Conservation (phyloP, 92 coral and sea anemone species). For the Desmophyllum pertusum region DNA sequence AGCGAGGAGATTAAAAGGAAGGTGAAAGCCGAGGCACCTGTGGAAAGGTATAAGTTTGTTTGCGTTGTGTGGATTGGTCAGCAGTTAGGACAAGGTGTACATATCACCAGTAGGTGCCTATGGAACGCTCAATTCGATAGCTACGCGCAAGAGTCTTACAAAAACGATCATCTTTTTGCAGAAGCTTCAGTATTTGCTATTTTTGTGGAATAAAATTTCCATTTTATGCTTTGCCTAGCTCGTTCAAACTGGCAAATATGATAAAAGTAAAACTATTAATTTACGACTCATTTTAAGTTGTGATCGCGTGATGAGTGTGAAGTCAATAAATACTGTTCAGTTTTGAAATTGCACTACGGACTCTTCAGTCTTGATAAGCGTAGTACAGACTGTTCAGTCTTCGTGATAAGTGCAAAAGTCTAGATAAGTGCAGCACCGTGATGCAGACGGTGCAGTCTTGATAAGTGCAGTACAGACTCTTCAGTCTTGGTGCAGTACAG, state of each 20-base stretch:
- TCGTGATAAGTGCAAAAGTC: too few relatives aligned
- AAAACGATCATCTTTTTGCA: conserved; percentile 78
- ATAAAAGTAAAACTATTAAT: too few relatives aligned
- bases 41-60: conserved; percentile 64
- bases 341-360: too few relatives aligned
- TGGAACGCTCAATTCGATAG: conserved; percentile 72
- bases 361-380: too few relatives aligned
- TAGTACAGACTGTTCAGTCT: too few relatives aligned
- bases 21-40: conserved; percentile 39
- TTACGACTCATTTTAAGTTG: too few relatives aligned
- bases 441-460: too few relatives aligned
- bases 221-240: background rate
- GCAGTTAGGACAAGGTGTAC: conserved; percentile 48
- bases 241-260: background rate
- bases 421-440: too few relatives aligned
- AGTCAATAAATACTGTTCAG: too few relatives aligned
- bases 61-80: conserved; percentile 72
- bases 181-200: conserved; percentile 78
- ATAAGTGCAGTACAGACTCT: too few relatives aligned
- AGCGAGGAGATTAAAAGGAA: conserved; percentile 63
- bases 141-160: conserved; percentile 59
- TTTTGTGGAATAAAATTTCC: conserved; percentile 67
- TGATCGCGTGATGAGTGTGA: too few relatives aligned
- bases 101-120: conserved; percentile 63
- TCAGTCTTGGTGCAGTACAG: too few relatives aligned